A percentile compares a stretch with the other conserved stretches of the same genome.
phyloP scores from a whole-genome alignment of 2,888 invertebrate species.

The Papilio demoleus region DNA sequence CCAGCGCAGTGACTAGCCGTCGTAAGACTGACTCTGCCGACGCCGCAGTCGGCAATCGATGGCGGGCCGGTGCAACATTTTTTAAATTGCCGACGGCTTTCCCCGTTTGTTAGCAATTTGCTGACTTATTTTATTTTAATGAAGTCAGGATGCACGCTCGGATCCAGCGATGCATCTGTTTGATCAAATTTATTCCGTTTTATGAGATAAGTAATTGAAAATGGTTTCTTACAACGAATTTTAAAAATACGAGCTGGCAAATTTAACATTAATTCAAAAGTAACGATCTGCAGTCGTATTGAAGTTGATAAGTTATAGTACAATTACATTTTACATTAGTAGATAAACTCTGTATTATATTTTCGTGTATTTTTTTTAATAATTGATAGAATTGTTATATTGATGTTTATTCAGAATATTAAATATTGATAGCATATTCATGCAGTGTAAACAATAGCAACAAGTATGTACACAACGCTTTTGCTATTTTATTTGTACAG shows the following conservation, averaged over 20 bases:
- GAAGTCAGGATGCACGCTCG: conserved; percentile 25
- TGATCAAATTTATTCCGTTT: conserved; percentile 20
- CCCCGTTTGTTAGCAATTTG: conserved; percentile 36
- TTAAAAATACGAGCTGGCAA: not conserved
- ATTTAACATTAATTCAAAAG: too few relatives aligned
- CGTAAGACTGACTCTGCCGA: conserved; percentile 78
- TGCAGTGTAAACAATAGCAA: conserved; percentile 36
- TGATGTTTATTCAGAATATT: conserved; percentile 13
- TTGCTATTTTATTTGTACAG: conserved; percentile 41
- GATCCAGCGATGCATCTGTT: conserved; percentile 13
- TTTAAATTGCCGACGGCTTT: conserved; percentile 38
- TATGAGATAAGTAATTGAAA: conserved; percentile 16
- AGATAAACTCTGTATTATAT: too few relatives aligned
- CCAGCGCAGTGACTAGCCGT: conserved; percentile 74
- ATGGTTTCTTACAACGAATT: not conserved
- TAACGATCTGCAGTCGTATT: too few relatives aligned
- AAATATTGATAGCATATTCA: conserved; percentile 22
- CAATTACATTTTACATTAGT: too few relatives aligned
- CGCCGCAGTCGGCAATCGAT: conserved; percentile 49
- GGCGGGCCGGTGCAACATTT: conserved; percentile 34
- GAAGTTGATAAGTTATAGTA: too few relatives aligned
- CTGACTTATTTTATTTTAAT: conserved; percentile 41
- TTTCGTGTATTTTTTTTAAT: too few relatives aligned
- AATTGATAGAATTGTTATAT: not conserved
- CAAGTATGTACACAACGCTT: conserved; percentile 21